These are phyloP conservation scores for Zosterops borbonicus DNA, from an alignment of 2,113 vertebrate species.

Conservation along the genomic window DNA sequence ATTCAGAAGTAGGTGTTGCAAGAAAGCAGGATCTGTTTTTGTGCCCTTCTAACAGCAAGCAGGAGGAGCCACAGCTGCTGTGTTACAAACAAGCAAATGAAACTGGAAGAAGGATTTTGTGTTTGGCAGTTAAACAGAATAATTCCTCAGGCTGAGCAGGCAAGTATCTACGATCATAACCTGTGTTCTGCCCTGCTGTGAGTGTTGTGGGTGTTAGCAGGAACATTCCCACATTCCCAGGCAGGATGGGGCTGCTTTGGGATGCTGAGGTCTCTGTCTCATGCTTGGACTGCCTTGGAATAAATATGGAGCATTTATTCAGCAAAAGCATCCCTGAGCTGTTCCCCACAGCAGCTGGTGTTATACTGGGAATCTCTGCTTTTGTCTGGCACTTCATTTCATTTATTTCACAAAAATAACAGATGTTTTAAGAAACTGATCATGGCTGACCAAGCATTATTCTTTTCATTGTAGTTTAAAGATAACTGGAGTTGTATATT, in stretches of 20 bases:
- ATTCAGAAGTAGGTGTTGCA: neutral
- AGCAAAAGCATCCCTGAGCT: neutral
- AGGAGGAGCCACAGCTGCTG: neutral
- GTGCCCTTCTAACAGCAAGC: neutral
- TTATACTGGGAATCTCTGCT: neutral
- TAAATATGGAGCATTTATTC: neutral
- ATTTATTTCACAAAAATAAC: neutral
- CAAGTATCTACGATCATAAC: fast-evolving
- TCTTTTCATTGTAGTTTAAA: neutral
- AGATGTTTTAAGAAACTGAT: neutral
- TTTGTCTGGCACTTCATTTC: neutral
- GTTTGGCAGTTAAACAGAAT: neutral
- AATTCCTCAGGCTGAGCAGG: neutral
- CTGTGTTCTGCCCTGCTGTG: neutral
- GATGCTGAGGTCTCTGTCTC: neutral
- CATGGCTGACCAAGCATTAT: neutral
- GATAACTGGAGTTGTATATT: neutral
- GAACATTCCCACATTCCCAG: neutral
- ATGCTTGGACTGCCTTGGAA: neutral
- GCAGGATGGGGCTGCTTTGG: neutral
- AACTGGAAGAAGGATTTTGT: neutral
- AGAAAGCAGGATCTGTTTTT: neutral
- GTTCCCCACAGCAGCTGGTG: neutral
- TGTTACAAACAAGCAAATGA: neutral
- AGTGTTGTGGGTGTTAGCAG: fast-evolving